These are phyloP conservation scores for Zeus faber DNA, from an alignment of 2,113 vertebrate genomes.

Conservation along the genomic window DNA sequence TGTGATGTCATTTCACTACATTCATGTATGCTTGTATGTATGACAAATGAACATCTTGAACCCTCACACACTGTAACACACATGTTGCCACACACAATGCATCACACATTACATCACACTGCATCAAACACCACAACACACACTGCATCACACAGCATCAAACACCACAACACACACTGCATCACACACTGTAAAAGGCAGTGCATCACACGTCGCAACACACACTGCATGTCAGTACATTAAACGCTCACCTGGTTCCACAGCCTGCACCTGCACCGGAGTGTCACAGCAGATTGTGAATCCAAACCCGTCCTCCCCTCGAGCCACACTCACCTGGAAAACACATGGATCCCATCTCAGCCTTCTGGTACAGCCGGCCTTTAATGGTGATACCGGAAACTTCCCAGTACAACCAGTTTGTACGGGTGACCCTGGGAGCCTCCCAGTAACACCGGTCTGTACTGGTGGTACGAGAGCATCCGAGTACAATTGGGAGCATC, in stretches of 20 bases:
- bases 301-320: conserved; percentile 89
- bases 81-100: no score
- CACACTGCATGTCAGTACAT: neutral
- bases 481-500: no score
- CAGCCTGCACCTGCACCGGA: conserved; percentile 88
- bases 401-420: neutral
- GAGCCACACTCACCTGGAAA: conserved; percentile 82
- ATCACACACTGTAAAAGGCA: neutral
- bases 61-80: no score
- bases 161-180: neutral
- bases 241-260: conserved; percentile 80
- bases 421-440: conserved; percentile 22
- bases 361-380: neutral
- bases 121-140: neutral
- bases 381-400: neutral
- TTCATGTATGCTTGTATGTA: no score
- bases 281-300: conserved; percentile 95
- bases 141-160: neutral
- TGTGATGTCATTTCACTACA: no score
- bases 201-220: neutral
- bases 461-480: no score
- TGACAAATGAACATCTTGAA: no score
- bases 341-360: neutral
- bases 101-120: no score
- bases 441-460: no score